Evolutionary conservation across 2,888 invertebrate species (phyloP), one percentile per base, ranked within the genome.

Genomic region (Phragmatobia fuliginosa): DNA sequence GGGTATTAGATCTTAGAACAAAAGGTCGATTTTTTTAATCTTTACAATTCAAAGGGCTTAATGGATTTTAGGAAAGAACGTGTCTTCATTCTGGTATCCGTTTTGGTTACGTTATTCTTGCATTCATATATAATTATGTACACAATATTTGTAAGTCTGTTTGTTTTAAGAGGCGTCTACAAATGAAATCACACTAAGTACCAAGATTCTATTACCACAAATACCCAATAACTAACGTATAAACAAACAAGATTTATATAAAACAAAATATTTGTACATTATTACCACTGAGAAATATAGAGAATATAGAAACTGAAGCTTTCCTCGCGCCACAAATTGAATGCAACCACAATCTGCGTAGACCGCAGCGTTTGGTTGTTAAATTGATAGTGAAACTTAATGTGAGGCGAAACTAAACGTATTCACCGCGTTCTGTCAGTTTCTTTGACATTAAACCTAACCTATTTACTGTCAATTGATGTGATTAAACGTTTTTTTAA

Each of bases 351-450:
- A 79, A 72, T 21, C 32, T 31, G 32, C 32, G 10, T 28, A 60
- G 52, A 58, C 62, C 68, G 58, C 72, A 64, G 58, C 70, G 62
- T 58, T 73, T 65, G 68, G 32, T 63, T 68, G 32, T 62, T 63
- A 58, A 45, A 72, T 76, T 78, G 82, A 75, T 74, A 82, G 81
- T 81, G 80, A 82, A 80, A 80, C 36, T 82, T 73, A 77, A 82
- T 82, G 70, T 62, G 49, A 66, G 64, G 68, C 52, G 71, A 74
- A 79, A 74, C 61, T 32, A 68, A 68, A 70, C 66, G 66, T 58
- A 58, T 66, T 41, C 52, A 38, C 60, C 28, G 61, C 41, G 60
- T 62, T 69, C 45, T 59, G 60, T 8, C 4, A 52, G 11, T 60
- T 56, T 69, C 60, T 61, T 62, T 61, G n/a, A 60, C 61, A 52